Conservation (phyloP, 2,113 vertebrate species). For the Limnothrissa miodon region DNA sequence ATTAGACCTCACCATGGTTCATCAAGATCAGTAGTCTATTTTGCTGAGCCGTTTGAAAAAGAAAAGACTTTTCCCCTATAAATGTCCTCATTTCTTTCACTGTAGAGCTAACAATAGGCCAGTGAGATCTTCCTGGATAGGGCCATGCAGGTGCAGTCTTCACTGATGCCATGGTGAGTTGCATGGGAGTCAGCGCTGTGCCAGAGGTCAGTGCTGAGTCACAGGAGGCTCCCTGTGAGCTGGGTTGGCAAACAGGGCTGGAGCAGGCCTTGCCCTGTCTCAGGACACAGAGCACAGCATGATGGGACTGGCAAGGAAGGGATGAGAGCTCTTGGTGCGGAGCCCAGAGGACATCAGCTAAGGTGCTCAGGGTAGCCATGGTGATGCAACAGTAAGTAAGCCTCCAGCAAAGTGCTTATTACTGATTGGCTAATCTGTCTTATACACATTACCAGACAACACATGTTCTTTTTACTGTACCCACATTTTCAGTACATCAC, state of each 20-base stretch:
- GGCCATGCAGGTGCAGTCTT: not conserved
- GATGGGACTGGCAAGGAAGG: not conserved
- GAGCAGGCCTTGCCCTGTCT: not conserved
- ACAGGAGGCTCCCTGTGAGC: not conserved
- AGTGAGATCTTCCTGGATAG: not conserved
- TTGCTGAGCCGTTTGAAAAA: not conserved
- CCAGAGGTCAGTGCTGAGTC: not conserved
- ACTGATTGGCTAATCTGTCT: not conserved
- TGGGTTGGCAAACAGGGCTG: not conserved
- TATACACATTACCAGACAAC: not conserved
- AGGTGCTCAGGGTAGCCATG: not conserved
- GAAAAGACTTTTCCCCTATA: no score
- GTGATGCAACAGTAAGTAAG: slow-evolving; percentile 12
- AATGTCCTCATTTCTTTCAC: not conserved
- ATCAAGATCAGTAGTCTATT: not conserved
- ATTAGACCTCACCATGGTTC: not conserved
- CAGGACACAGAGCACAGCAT: not conserved
- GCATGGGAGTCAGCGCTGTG: not conserved
- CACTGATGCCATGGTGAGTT: not conserved
- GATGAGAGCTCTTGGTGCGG: not conserved
- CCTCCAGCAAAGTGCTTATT: not conserved
- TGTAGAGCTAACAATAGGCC: no score
- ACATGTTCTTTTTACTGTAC: not conserved
- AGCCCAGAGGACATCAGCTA: not conserved
- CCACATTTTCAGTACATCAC: no score